Conservation (phyloP, 37 sponge, comb jelly and placozoan species). For the Diacarnus erythraeanus region DNA sequence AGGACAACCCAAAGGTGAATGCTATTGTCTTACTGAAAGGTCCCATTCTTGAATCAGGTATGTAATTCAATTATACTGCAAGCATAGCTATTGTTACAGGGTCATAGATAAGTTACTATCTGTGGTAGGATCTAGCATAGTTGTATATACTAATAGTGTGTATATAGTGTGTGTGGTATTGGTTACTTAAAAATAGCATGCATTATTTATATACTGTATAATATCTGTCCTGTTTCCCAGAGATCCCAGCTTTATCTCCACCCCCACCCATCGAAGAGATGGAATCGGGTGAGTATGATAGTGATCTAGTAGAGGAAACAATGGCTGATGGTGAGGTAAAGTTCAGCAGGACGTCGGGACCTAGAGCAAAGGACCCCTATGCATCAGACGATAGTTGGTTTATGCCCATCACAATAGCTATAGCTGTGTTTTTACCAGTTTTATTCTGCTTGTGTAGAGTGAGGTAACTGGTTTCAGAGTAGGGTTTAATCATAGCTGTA, state of each 20-base stretch:
- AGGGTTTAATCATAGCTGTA: no score
- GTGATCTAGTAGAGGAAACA: conserved; percentile 37
- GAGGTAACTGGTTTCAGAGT: conserved; percentile 25
- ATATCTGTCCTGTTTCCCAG: conserved; percentile 21
- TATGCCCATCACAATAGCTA: conserved; percentile 85
- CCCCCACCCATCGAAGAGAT: neutral
- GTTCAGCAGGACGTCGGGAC: conserved; percentile 86
- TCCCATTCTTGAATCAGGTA: conserved; percentile 49
- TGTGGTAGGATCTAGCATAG: no score
- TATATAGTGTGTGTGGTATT: no score
- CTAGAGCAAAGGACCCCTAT: conserved; percentile 74
- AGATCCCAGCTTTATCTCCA: conserved; percentile 77
- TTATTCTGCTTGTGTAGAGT: conserved; percentile 88
- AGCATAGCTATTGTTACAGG: no score
- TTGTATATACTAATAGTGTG: no score
- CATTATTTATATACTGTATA: neutral
- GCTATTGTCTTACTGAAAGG: conserved; percentile 86
- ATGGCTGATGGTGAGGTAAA: conserved; percentile 36
- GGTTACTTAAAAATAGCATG: neutral
- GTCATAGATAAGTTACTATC: no score
- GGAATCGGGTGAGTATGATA: conserved; percentile 32
- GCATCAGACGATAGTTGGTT: conserved; percentile 84
- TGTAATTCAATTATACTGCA: neutral
- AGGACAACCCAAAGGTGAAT: conserved; percentile 96
- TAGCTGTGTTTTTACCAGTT: conserved; percentile 92